Evolutionary conservation across 2,888 invertebrate species (phyloP), one percentile per base, ranked within the genome.

Genomic region (Eretmocerus hayati): DNA sequence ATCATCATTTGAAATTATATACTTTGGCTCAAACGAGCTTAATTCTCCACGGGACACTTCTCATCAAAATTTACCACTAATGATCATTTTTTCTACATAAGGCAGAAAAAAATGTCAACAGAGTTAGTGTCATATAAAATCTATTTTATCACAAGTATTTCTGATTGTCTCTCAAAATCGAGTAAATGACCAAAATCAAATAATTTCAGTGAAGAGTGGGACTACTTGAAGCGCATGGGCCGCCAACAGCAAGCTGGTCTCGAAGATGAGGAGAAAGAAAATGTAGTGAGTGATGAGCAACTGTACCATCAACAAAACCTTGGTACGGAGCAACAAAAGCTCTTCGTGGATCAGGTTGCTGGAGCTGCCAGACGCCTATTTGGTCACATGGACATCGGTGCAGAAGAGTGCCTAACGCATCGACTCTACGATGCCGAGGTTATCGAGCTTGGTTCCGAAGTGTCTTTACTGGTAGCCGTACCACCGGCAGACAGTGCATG

Each of bases 151-250:
- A n/a, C n/a, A n/a, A n/a, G n/a, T n/a, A n/a, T n/a, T n/a, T n/a
- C n/a, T n/a, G n/a, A n/a, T n/a, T n/a, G n/a, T n/a, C n/a, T n/a
- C n/a, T n/a, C n/a, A n/a, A n/a, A n/a, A n/a, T n/a, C n/a, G n/a
- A n/a, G n/a, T n/a, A n/a, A n/a, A n/a, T n/a, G n/a, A n/a, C n/a
- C n/a, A n/a, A n/a, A n/a, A n/a, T n/a, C n/a, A n/a, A n/a, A n/a
- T n/a, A n/a, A n/a, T n/a, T n/a, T n/a, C n/a, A n/a, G 90, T 21
- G 96, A 96, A 67, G 97, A 97, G 73, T 97, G 96, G 96, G 86
- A 90, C 58, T 89, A 90, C 70, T 75, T 96, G 13, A 87, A 85
- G 63, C 81, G 64, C 50, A 60, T 69, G 57, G 65, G 66, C 3
- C 59, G 65, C 62, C 19, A 57, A 56, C 13, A 65, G 64, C 42